Evolutionary conservation across 2,113 vertebrate species (phyloP).

Genomic region (Neodon shergylaensis): DNA sequence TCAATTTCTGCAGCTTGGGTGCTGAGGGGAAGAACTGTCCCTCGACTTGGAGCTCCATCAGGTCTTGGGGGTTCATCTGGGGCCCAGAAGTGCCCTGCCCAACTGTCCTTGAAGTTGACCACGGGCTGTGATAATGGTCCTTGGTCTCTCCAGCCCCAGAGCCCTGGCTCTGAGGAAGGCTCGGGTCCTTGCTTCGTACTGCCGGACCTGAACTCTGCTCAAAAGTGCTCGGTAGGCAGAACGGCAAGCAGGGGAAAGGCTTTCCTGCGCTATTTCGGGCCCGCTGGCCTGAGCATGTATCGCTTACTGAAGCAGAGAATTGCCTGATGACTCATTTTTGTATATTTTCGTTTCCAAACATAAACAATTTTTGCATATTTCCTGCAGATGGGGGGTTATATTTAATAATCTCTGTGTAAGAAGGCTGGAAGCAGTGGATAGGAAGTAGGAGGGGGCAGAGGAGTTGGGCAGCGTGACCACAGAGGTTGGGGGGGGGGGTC

Average conservation of each 20-base stretch:
- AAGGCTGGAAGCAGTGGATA: background rate
- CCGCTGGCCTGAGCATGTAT: conserved; percentile 60
- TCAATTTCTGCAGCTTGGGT: rapidly evolving
- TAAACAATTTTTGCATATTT: conserved; percentile 76
- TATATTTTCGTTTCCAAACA: conserved; percentile 76
- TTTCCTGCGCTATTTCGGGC: conserved; percentile 52
- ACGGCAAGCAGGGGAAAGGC: background rate
- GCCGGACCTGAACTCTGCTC: conserved; percentile 57
- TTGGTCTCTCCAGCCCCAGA: rapidly evolving
- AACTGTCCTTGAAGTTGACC: background rate
- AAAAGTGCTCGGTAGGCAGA: conserved; percentile 75
- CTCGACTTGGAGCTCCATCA: background rate
- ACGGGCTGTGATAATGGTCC: background rate
- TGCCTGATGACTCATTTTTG: conserved; percentile 79
- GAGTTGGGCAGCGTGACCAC: background rate
- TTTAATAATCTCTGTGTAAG: conserved; percentile 62
- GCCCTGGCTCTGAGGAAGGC: background rate
- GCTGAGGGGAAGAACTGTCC: background rate
- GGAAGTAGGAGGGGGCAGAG: background rate
- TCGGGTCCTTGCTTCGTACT: conserved; percentile 24
- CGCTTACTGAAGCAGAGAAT: conserved; percentile 74
- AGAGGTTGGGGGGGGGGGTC: background rate
- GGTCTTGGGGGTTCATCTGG: background rate
- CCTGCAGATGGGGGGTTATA: conserved; percentile 63
- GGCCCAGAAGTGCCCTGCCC: background rate